phyloP scores from a whole-genome alignment of 2,888 invertebrate genomes.

The Conops quadrifasciatus region DNA sequence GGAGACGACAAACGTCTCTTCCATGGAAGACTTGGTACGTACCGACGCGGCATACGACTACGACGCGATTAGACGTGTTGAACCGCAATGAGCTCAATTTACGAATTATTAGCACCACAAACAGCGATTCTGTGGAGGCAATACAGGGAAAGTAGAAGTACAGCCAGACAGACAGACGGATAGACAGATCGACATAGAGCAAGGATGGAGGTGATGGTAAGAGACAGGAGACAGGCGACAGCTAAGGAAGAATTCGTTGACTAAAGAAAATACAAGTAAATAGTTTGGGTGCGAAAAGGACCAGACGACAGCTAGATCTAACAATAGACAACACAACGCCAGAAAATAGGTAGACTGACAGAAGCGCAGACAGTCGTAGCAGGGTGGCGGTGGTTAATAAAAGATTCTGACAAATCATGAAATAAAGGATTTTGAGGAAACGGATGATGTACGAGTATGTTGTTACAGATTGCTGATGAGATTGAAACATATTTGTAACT shows the following conservation, averaged over 20 bases:
- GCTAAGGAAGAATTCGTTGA: background rate
- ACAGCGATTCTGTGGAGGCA: constrained; percentile 1
- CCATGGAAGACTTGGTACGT: background rate
- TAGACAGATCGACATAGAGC: background rate
- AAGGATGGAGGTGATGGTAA: background rate
- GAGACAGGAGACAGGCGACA: background rate
- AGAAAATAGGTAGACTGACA: background rate
- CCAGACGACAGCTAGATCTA: background rate
- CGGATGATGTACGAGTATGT: too few relatives aligned
- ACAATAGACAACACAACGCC: background rate
- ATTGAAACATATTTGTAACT: too few relatives aligned
- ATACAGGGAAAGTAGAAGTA: background rate
- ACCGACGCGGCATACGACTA: background rate
- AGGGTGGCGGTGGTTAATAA: too few relatives aligned
- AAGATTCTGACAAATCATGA: too few relatives aligned
- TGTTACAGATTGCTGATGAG: too few relatives aligned
- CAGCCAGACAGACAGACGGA: background rate
- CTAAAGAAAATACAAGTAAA: background rate
- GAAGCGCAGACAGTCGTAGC: background rate
- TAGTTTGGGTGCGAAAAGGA: background rate
- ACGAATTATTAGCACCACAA: constrained; percentile 33
- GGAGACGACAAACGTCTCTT: constrained; percentile 12
- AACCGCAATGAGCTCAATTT: constrained; percentile 34
- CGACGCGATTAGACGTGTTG: constrained; percentile 30
- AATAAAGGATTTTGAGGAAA: too few relatives aligned